phyloP scores from a whole-genome alignment of 2,113 vertebrate genomes.

The Campylorhamphus procurvoides region DNA sequence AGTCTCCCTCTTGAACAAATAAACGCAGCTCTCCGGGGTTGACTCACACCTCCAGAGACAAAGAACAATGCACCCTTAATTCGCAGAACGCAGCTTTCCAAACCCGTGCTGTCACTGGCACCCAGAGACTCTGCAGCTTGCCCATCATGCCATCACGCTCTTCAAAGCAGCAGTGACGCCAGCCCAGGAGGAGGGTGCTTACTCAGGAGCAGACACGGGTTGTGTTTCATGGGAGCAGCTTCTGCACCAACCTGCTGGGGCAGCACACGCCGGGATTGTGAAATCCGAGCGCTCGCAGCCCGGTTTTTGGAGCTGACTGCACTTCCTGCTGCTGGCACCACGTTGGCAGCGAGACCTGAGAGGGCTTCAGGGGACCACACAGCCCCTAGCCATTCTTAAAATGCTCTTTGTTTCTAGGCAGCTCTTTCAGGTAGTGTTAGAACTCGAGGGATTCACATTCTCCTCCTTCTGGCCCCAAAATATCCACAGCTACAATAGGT shows the following conservation, averaged over 20 bases:
- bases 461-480: neutral
- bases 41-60: neutral
- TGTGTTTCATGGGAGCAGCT: neutral
- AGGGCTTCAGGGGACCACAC: neutral
- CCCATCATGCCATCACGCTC: neutral
- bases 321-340: neutral
- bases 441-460: neutral
- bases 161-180: neutral
- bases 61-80: conserved; percentile 1
- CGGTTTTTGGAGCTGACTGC: neutral
- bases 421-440: neutral
- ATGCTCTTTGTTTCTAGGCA: neutral
- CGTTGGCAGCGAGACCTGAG: neutral
- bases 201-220: neutral
- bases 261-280: neutral
- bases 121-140: neutral
- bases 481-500: neutral
- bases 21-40: neutral
- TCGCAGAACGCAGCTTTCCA: neutral
- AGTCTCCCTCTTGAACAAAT: conserved; percentile 15
- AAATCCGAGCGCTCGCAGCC: neutral
- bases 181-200: neutral
- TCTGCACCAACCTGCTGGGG: neutral
- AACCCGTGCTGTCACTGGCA: neutral
- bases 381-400: neutral